Percentiles rank a stretch among this genome's conserved stretches.
These are phyloP conservation scores for Orthonevra nobilis DNA, from an alignment of 2,888 invertebrate species.

Conservation along the genomic window DNA sequence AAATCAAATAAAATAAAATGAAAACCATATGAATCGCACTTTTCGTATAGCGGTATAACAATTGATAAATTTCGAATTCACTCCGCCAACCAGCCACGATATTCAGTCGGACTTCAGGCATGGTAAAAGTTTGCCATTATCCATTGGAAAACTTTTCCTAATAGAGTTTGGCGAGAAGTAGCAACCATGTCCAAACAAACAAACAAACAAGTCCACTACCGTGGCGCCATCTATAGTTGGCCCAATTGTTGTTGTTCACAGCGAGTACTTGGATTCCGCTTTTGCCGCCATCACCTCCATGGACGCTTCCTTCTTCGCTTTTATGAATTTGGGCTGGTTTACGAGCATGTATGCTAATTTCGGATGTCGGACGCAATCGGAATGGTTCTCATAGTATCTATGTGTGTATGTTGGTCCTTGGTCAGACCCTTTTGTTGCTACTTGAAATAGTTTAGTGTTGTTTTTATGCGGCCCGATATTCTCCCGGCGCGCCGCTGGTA, in stretches of 20 bases:
- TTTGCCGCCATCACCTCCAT: no score
- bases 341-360: constrained; percentile 63
- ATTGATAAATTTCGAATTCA: constrained; percentile 62
- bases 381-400: constrained; percentile 1
- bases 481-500: neutral
- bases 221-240: constrained; percentile 54
- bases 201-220: constrained; percentile 50
- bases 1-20: constrained; percentile 37
- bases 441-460: constrained; percentile 55
- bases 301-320: constrained; percentile 31
- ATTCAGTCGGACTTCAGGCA: neutral
- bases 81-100: neutral
- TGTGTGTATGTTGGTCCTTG: no score
- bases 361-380: constrained; percentile 20
- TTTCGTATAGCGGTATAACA: no score
- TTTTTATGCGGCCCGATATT: constrained; percentile 32
- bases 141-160: constrained; percentile 23
- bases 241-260: constrained; percentile 15
- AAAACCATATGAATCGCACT: constrained; percentile 54
- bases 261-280: neutral
- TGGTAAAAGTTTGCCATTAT: constrained; percentile 47
- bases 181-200: constrained; percentile 62
- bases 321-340: constrained; percentile 60
- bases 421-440: constrained; percentile 42
- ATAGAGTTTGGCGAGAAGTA: constrained; percentile 24